These are phyloP conservation scores for Hydractinia symbiolongicarpus DNA, from an alignment of 30 jellyfish, hydroid and myxozoan species.

Conservation along the genomic window DNA sequence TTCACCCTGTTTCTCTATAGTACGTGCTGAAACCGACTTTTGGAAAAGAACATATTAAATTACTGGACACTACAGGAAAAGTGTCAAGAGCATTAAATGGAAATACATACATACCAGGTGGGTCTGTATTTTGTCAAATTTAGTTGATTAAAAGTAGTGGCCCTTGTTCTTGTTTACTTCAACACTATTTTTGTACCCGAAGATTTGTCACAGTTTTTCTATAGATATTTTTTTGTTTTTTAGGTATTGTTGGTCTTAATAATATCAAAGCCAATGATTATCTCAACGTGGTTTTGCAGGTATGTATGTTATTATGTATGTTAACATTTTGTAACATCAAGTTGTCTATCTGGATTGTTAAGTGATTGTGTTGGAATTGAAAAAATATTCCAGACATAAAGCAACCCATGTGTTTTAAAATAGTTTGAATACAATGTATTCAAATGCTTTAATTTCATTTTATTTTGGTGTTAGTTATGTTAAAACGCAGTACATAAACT, in stretches of 20 bases:
- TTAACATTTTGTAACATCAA: no score
- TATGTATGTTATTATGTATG: neutral
- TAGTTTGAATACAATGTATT: no score
- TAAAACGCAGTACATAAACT: no score
- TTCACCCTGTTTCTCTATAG: constrained; percentile 22
- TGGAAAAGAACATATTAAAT: constrained; percentile 52
- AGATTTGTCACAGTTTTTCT: neutral
- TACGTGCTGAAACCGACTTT: constrained; percentile 76
- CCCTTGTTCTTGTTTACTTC: neutral
- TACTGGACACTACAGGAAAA: constrained; percentile 59
- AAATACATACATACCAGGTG: constrained; percentile 87
- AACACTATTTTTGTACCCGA: neutral
- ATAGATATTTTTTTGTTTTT: neutral
- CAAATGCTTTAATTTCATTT: no score
- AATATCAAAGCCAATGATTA: constrained; percentile 95
- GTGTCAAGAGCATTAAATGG: constrained; percentile 94
- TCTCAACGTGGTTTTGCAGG: constrained; percentile 91
- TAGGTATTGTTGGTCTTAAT: constrained; percentile 90
- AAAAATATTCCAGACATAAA: neutral
- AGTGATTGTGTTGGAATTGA: neutral
- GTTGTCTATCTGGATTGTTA: neutral
- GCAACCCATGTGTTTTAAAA: neutral
- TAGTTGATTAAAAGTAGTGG: neutral
- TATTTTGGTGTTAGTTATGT: no score
- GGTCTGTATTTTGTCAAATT: neutral